These are phyloP conservation scores for Eulemur mongoz DNA, from an alignment of 2,797 vertebrate genomes.

Conservation along the genomic window DNA sequence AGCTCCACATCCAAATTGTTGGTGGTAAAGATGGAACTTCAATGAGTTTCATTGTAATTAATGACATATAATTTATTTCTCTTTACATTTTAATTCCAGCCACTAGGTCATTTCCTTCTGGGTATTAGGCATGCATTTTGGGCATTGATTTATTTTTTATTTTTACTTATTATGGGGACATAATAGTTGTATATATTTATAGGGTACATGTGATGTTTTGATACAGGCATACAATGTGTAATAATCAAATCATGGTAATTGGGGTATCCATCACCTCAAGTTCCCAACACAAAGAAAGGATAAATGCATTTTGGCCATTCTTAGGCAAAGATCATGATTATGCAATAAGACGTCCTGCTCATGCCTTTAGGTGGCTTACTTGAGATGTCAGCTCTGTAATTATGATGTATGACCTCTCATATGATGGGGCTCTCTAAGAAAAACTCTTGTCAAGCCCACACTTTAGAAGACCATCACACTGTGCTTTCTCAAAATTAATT, in stretches of 20 bases:
- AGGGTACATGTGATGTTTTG: background rate
- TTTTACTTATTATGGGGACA: background rate
- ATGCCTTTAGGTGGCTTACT: background rate
- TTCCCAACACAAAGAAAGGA: background rate
- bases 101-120: conserved; percentile 39
- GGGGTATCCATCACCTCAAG: background rate
- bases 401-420: background rate
- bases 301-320: background rate
- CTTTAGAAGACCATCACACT: background rate
- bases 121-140: background rate
- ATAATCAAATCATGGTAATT: background rate
- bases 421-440: background rate
- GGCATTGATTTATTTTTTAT: background rate
- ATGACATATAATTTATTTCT: conserved; percentile 27
- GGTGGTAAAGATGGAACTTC: background rate
- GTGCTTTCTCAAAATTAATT: background rate
- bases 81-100: conserved; percentile 33
- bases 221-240: background rate
- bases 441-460: background rate
- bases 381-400: background rate
- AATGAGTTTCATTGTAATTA: conserved; percentile 5
- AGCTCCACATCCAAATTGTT: background rate
- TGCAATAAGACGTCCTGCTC: background rate
- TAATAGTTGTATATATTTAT: background rate
- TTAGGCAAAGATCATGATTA: background rate